These are phyloP conservation scores for Matsumurasca onukii DNA, from an alignment of 1,140 invertebrate genomes.

Conservation along the genomic window DNA sequence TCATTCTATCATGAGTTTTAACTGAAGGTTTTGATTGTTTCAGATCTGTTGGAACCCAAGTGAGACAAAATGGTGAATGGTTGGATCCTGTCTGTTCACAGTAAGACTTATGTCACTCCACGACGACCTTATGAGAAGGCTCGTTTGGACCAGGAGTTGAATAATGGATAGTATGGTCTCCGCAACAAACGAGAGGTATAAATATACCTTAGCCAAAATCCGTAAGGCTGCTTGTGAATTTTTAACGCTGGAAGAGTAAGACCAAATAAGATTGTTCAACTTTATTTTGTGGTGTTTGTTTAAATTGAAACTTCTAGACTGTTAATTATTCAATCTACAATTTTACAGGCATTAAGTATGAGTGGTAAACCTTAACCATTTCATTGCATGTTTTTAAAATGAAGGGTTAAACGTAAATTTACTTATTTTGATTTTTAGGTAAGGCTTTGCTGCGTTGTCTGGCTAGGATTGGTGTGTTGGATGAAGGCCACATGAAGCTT, in stretches of 20 bases:
- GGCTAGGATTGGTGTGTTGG: constrained; percentile 96
- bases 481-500: constrained; percentile 98
- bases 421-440: constrained; percentile 60
- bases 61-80: constrained; percentile 80
- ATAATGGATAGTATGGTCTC: constrained; percentile 98
- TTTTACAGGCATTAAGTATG: too few species aligned
- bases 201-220: constrained; percentile 97
- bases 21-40: too few species aligned
- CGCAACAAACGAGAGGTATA: constrained; percentile 99
- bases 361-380: too few species aligned
- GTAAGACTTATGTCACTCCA: constrained; percentile 98
- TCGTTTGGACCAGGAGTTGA: constrained; percentile 98
- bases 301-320: too few species aligned
- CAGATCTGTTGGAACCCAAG: too few species aligned
- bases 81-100: constrained; percentile 91
- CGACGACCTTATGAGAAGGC: constrained; percentile 99
- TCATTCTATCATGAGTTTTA: too few species aligned
- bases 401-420: background rate
- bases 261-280: constrained; percentile 96
- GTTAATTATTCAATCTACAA: too few species aligned
- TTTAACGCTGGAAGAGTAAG: constrained; percentile 98
- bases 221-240: constrained; percentile 98
- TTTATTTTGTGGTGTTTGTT: too few species aligned
- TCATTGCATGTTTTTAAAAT: constrained; percentile 11
- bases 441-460: constrained; percentile 97